Percentiles rank a stretch among this genome's conserved stretches.
These are phyloP conservation scores for Drosophila nasuta DNA, from an alignment of 1,140 invertebrate species.

Conservation along the genomic window DNA sequence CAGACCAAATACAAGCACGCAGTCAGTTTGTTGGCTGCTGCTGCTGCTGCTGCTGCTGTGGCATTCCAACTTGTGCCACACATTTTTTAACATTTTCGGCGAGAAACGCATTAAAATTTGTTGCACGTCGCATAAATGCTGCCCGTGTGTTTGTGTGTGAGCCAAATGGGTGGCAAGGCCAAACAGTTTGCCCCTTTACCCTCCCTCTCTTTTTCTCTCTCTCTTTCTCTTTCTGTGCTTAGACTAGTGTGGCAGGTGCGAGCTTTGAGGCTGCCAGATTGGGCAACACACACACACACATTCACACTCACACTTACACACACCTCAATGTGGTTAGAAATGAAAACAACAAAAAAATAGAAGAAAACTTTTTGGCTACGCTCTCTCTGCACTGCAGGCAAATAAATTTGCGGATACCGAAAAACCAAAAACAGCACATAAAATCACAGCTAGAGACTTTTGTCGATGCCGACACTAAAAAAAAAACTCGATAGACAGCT, in stretches of 20 bases:
- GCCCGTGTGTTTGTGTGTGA: slow-evolving; percentile 45
- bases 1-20: slow-evolving; percentile 28
- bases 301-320: slow-evolving; percentile 5
- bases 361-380: slow-evolving; percentile 45
- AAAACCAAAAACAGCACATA: slow-evolving; percentile 78
- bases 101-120: slow-evolving; percentile 82
- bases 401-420: slow-evolving; percentile 79
- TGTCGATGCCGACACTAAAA: slow-evolving; percentile 12
- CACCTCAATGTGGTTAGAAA: slow-evolving; percentile 26
- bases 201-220: not conserved
- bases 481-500: not conserved
- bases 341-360: slow-evolving; percentile 50
- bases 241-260: slow-evolving; percentile 6
- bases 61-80: slow-evolving; percentile 80
- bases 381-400: slow-evolving; percentile 76
- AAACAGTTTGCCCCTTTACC: slow-evolving; percentile 1
- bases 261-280: slow-evolving; percentile 39
- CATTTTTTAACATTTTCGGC: slow-evolving; percentile 81
- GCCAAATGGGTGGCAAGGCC: slow-evolving; percentile 30
- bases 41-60: slow-evolving; percentile 43
- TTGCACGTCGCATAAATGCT: slow-evolving; percentile 83
- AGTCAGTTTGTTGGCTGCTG: slow-evolving; percentile 52
- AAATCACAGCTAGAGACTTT: slow-evolving; percentile 71
- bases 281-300: slow-evolving; percentile 25
- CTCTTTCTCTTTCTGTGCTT: too few relatives aligned